Conservation (phyloP, 2,113 vertebrate genomes). For the Phalacrocorax pelagicus region DNA sequence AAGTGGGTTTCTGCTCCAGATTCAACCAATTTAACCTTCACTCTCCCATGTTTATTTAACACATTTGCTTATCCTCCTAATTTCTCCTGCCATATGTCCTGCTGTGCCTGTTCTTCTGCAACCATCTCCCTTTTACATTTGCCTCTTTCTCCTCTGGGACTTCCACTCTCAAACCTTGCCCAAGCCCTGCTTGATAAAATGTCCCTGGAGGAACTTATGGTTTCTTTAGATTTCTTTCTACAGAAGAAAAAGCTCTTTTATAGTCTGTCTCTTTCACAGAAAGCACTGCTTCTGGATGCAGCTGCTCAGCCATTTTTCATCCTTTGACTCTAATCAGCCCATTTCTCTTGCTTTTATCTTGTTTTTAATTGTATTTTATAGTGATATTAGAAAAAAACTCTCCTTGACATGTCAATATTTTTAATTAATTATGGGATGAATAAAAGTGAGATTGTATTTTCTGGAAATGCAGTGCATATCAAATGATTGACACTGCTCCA, state of each 20-base stretch:
- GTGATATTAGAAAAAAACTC: not conserved
- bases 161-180: not conserved
- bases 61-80: rapidly evolving
- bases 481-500: not conserved
- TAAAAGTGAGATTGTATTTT: not conserved
- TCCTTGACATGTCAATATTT: not conserved
- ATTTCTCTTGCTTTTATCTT: not conserved
- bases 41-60: not conserved
- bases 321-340: not conserved
- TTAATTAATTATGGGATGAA: not conserved
- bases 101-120: not conserved
- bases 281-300: not conserved
- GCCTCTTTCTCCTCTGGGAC: not conserved
- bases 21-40: not conserved
- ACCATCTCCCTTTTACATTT: not conserved
- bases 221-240: not conserved
- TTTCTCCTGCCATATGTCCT: not conserved
- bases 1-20: not conserved
- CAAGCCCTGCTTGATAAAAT: not conserved
- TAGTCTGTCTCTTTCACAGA: not conserved
- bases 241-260: rapidly evolving
- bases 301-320: not conserved
- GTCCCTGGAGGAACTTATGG: not conserved
- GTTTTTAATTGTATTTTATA: not conserved
- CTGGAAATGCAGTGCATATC: not conserved